Conservation (phyloP, 2,113 vertebrate species). For the Smithornis capensis region DNA sequence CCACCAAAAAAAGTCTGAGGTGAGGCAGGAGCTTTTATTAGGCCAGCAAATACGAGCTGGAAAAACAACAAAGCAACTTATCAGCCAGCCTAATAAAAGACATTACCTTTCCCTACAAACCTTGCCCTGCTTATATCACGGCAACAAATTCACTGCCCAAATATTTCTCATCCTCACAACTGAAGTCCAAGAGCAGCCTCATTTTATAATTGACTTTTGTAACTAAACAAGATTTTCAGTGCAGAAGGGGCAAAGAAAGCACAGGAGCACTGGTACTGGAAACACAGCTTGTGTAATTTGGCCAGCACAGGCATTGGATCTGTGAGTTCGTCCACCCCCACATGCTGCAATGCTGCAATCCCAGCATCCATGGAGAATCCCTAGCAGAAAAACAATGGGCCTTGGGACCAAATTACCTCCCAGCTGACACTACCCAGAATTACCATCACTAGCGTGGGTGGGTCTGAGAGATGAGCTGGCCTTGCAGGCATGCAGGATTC, state of each 20-base stretch:
- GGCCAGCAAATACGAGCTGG: not conserved
- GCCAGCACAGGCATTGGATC: not conserved
- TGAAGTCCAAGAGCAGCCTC: not conserved
- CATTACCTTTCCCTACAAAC: conserved; percentile 9
- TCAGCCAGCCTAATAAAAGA: conserved; percentile 29
- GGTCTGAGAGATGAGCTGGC: not conserved
- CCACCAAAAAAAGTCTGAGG: not conserved
- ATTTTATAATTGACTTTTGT: not conserved
- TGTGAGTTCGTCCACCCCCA: not conserved
- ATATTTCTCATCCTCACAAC: not conserved
- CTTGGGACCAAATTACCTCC: conserved; percentile 8
- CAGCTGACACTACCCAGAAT: not conserved
- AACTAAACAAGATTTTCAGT: not conserved
- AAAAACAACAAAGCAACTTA: conserved; percentile 23
- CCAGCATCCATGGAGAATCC: not conserved
- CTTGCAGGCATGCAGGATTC: not conserved
- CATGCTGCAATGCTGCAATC: not conserved
- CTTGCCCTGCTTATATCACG: not conserved
- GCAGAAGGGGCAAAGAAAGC: not conserved
- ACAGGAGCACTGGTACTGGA: not conserved
- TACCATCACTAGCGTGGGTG: not conserved
- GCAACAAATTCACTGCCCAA: not conserved
- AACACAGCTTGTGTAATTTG: not conserved
- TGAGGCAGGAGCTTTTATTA: conserved; percentile 19
- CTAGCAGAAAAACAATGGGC: not conserved